A percentile compares a stretch with the other conserved stretches of the same genome.
Evolutionary conservation across 2,113 vertebrate species (phyloP).

Genomic region (Agelaius phoeniceus): DNA sequence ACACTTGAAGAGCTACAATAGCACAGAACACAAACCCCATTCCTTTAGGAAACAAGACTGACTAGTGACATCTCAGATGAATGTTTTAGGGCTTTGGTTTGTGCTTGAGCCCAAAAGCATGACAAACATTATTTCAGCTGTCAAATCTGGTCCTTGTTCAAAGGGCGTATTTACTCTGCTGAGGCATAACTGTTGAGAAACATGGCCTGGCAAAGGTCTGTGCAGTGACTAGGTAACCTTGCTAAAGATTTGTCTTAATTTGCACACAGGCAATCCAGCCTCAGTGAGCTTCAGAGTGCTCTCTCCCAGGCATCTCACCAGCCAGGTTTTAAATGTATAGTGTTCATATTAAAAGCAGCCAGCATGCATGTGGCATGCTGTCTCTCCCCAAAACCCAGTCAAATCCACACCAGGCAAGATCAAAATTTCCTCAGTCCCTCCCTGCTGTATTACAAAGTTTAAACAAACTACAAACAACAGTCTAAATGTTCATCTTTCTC

Average conservation of each 20-base stretch:
- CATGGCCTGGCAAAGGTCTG: background rate
- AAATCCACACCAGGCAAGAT: background rate
- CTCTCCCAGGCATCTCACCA: background rate
- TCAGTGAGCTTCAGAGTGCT: background rate
- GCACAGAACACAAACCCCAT: background rate
- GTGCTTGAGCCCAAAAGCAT: background rate
- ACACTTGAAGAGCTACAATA: background rate
- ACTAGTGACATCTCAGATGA: background rate
- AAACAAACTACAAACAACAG: background rate
- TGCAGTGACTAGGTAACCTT: background rate
- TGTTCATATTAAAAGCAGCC: background rate
- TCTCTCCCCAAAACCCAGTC: background rate
- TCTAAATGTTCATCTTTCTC: background rate
- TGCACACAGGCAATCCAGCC: background rate
- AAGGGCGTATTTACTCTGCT: background rate
- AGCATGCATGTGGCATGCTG: background rate
- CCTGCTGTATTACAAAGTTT: background rate
- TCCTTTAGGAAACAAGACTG: background rate
- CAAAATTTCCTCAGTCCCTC: background rate
- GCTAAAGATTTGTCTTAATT: background rate
- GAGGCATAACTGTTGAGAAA: background rate
- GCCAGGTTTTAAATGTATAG: background rate
- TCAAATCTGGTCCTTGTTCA: background rate
- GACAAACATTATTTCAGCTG: background rate
- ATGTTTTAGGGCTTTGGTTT: background rate